These are phyloP conservation scores for Chrysolina americana DNA, from an alignment of 2,888 invertebrate genomes.

Conservation along the genomic window DNA sequence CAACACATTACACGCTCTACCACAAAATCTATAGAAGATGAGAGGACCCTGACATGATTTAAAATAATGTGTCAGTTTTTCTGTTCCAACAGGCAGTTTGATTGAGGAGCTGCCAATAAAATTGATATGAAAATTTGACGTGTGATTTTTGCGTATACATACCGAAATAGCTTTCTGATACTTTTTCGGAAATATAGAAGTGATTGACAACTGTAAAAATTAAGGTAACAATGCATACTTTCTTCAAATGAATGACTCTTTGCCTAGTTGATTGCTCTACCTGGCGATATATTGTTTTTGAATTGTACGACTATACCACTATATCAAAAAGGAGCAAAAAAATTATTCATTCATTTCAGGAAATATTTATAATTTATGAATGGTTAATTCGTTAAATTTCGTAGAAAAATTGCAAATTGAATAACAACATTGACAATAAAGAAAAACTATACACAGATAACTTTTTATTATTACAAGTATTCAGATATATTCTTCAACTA, in stretches of 20 bases:
- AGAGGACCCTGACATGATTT: conserved; percentile 10
- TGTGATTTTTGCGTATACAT: background rate
- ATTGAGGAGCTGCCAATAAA: conserved; percentile 7
- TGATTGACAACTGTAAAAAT: background rate
- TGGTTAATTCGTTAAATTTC: too few species aligned
- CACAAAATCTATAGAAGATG: conserved; percentile 10
- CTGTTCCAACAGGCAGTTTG: background rate
- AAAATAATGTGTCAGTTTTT: background rate
- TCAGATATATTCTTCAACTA: too few species aligned
- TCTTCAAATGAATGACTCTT: background rate
- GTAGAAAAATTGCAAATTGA: too few species aligned
- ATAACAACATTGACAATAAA: too few species aligned
- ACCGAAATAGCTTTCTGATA: background rate
- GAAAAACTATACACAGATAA: too few species aligned
- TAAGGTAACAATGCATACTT: background rate
- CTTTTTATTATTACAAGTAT: too few species aligned
- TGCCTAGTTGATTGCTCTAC: background rate
- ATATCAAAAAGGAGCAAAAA: too few species aligned
- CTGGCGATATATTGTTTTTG: background rate
- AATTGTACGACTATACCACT: too few species aligned
- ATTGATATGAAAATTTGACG: background rate
- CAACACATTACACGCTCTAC: conserved; percentile 27
- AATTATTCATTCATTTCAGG: too few species aligned
- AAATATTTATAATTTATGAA: too few species aligned
- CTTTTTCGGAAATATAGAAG: background rate